Evolutionary conservation across 2,888 invertebrate species (phyloP).

Genomic region (Scaptomyza caliginosa): DNA sequence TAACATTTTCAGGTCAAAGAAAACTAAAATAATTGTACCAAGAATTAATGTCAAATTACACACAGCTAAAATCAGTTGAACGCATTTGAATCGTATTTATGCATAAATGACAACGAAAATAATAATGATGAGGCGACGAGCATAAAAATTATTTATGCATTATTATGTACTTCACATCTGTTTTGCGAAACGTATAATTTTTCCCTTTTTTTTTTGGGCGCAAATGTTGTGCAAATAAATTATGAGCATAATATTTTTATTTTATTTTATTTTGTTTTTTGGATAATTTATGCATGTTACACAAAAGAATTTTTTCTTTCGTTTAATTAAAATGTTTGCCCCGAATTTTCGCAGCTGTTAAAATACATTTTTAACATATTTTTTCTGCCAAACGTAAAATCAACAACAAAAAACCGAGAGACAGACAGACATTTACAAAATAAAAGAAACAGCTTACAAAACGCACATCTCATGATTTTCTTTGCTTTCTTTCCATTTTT

Average conservation of each 20-base stretch:
- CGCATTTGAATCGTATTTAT: not conserved
- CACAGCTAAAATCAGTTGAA: not conserved
- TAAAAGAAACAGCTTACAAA: slow-evolving; percentile 18
- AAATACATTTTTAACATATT: slow-evolving; percentile 24
- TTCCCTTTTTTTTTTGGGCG: slow-evolving; percentile 31
- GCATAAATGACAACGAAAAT: slow-evolving; percentile 2
- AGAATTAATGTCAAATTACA: too few relatives aligned
- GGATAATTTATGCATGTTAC: slow-evolving; percentile 54
- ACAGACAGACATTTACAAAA: slow-evolving; percentile 3
- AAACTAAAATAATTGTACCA: too few relatives aligned
- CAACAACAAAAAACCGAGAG: slow-evolving; percentile 33
- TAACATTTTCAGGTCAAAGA: too few relatives aligned
- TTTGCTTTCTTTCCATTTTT: not conserved
- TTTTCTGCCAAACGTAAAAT: slow-evolving; percentile 37
- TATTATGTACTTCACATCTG: slow-evolving; percentile 39
- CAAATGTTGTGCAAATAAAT: slow-evolving; percentile 58
- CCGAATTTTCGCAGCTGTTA: slow-evolving; percentile 32
- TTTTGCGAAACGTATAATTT: slow-evolving; percentile 38
- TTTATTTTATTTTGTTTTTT: slow-evolving; percentile 25
- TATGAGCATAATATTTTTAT: slow-evolving; percentile 41
- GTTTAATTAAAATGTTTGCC: slow-evolving; percentile 47
- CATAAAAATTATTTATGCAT: slow-evolving; percentile 23
- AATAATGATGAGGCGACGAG: not conserved
- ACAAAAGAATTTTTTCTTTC: slow-evolving; percentile 20
- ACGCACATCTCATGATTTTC: slow-evolving; percentile 19